Evolutionary conservation across 2,888 invertebrate species (phyloP).

Genomic region (Melieria omissa): DNA sequence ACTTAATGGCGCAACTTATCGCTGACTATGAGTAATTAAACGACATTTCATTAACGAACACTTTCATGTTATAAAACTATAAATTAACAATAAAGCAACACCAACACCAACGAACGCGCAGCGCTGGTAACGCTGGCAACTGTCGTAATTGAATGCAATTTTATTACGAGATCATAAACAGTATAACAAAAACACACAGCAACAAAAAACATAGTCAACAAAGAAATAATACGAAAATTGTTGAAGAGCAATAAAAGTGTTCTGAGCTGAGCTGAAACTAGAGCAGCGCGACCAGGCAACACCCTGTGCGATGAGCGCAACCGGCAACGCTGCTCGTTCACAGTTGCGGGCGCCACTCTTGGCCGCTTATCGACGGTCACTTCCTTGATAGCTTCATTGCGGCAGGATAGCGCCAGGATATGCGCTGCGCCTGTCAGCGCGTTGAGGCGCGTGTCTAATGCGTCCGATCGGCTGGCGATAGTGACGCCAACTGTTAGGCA

Average conservation of each 20-base stretch:
- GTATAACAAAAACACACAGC: not conserved
- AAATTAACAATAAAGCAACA: slow-evolving; percentile 42
- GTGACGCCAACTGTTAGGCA: slow-evolving; percentile 30
- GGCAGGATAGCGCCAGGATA: not conserved
- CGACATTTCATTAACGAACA: slow-evolving; percentile 40
- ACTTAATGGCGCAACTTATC: slow-evolving; percentile 8
- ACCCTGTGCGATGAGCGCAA: slow-evolving; percentile 10
- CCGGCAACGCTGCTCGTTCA: slow-evolving; percentile 11
- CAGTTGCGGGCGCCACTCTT: slow-evolving; percentile 26
- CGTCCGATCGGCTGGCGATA: not conserved
- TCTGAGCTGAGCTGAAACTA: not conserved
- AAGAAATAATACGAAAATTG: not conserved
- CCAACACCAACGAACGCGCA: slow-evolving; percentile 9
- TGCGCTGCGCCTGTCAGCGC: not conserved
- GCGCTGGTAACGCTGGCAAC: not conserved
- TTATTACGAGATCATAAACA: slow-evolving; percentile 10
- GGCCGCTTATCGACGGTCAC: slow-evolving; percentile 16
- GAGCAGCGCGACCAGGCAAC: not conserved
- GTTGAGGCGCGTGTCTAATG: slow-evolving; percentile 44
- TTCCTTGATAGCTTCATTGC: slow-evolving; percentile 29
- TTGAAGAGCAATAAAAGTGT: not conserved
- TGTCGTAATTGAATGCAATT: slow-evolving; percentile 19
- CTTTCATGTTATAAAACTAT: slow-evolving; percentile 44
- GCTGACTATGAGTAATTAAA: slow-evolving; percentile 38
- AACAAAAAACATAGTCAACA: not conserved